Evolutionary conservation across 2,113 vertebrate species (phyloP).

Genomic region (Benitochromis conjunctus): DNA sequence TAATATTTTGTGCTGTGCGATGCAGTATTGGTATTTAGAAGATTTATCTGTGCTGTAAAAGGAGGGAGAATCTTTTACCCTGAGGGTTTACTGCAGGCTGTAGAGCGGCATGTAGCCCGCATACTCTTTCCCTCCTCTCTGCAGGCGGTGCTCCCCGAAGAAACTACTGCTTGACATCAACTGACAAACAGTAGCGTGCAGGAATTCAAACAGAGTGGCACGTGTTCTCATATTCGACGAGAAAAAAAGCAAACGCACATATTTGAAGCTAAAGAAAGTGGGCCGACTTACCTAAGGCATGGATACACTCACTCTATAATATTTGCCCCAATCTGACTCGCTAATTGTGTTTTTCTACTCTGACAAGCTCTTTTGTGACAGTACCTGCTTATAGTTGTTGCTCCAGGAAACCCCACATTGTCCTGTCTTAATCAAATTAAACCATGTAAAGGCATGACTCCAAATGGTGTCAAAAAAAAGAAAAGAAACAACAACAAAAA

Average conservation of each 20-base stretch:
- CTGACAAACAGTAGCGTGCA: not conserved
- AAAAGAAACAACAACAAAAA: not conserved
- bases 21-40: conserved; percentile 66
- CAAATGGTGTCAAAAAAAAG: not conserved
- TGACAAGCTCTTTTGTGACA: not conserved
- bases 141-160: conserved; percentile 3
- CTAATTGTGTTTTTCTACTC: not conserved
- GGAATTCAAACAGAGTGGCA: not conserved
- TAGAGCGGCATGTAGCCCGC: not conserved
- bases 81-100: conserved; percentile 40
- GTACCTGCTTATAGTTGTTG: conserved; percentile 4
- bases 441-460: conserved; percentile 28
- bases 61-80: conserved; percentile 15
- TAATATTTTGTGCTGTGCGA: conserved; percentile 63
- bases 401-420: conserved; percentile 18
- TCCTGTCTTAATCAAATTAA: conserved; percentile 59
- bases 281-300: not conserved
- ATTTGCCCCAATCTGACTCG: not conserved
- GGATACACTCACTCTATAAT: not conserved
- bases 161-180: not conserved
- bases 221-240: not conserved
- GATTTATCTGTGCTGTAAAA: conserved; percentile 63
- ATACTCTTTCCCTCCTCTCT: not conserved
- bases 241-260: not conserved
- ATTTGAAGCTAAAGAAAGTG: not conserved